Evolutionary conservation across 2,888 invertebrate species (phyloP), one percentile per base, ranked within the genome.

Genomic region (Cryptocheilus praepositus): DNA sequence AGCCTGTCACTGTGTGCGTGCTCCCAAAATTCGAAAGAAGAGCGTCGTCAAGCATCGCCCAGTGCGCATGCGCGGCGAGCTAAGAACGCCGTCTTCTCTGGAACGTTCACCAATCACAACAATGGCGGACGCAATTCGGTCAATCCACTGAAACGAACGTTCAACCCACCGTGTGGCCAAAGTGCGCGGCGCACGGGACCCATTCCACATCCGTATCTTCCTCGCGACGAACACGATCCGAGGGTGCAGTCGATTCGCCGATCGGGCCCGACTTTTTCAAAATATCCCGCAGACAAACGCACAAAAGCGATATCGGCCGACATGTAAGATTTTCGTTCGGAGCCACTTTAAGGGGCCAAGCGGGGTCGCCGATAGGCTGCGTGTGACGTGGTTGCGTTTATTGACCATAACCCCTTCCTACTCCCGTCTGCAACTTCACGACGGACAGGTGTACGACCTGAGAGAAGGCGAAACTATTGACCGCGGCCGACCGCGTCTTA

Each of bases 391-490:
- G 85, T 85, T 83, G 86, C 86, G 86, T 86, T 88, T 87, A 88
- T 88, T 87, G 87, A 88, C 88, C 88, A 88, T 88, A 88, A 88
- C 87, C 88, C 88, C 88, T 87, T 86, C 86, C 84, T 81, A 79
- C 81, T 71, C 73, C 72, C 77, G 77, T 75, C 81, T 79, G 81
- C 82, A 81, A 83, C 82, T 81, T 83, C 83, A 80, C 82, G 83
- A 81, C 80, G 81, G 81, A 77, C 79, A 79, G 79, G 79, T 79
- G 79, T 72, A 80, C 80, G 77, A 76, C 75, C 75, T 69, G 63
- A 70, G 71, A 70, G 62, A 70, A 66, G 66, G 78, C 61, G 55
- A 71, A 80, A 77, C 70, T 73, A 81, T 81, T 80, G 80, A 81
- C 76, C 76, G 60, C 45, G 44, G 18, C 64, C 68, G 36, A 60